Percentiles rank a stretch among this genome's conserved stretches.
Evolutionary conservation across 2,113 vertebrate species (phyloP).

Genomic region (Cyprinodon variegatus): DNA sequence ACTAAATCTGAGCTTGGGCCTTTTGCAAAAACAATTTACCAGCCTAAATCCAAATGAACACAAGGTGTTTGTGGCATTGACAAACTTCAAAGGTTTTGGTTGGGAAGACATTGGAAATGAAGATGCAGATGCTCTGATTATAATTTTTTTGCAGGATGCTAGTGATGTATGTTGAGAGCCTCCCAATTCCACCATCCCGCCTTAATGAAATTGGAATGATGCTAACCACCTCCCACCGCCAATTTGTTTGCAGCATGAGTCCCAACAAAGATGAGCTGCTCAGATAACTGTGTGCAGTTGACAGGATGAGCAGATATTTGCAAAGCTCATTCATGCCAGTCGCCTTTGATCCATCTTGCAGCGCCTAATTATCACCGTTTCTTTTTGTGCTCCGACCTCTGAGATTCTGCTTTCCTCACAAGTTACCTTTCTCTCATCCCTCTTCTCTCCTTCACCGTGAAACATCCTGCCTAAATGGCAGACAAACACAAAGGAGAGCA

Average conservation of each 20-base stretch:
- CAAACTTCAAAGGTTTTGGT: not conserved
- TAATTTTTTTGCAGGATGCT: constrained; percentile 20
- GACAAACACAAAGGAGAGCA: constrained; percentile 38
- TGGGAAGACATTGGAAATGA: constrained; percentile 4
- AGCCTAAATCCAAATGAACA: not conserved
- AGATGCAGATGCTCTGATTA: not conserved
- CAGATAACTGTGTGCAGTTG: constrained; percentile 53
- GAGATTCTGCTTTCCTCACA: constrained; percentile 44
- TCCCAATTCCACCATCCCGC: constrained; percentile 32
- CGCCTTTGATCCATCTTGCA: constrained; percentile 64
- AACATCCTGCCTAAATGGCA: constrained; percentile 53
- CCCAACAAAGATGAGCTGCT: constrained; percentile 38
- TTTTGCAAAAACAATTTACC: not conserved
- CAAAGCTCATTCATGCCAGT: constrained; percentile 67
- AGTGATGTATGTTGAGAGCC: not conserved
- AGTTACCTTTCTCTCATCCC: constrained; percentile 44
- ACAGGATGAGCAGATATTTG: constrained; percentile 60
- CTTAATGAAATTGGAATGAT: constrained; percentile 30
- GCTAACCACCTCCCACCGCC: constrained; percentile 35
- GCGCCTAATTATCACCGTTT: constrained; percentile 67
- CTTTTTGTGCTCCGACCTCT: constrained; percentile 42
- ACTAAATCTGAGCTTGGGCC: not conserved
- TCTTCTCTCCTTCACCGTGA: constrained; percentile 22
- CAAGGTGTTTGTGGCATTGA: not conserved
- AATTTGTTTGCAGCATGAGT: constrained; percentile 45